Conservation (phyloP, 2,113 vertebrate genomes). For the Urocitellus parryii region DNA sequence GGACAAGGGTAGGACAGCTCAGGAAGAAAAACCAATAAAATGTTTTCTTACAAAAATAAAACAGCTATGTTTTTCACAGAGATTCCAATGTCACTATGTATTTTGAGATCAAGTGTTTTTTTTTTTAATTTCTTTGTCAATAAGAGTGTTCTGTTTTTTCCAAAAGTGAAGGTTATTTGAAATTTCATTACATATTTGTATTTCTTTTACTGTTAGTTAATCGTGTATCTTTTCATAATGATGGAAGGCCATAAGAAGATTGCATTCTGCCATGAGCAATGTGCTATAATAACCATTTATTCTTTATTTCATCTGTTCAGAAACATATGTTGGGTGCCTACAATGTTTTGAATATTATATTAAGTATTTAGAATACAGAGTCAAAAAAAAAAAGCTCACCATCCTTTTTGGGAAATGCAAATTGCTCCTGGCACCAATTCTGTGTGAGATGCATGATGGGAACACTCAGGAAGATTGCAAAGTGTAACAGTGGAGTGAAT, state of each 20-base stretch:
- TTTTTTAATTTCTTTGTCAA: background rate
- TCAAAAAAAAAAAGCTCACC: background rate
- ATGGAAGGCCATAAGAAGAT: background rate
- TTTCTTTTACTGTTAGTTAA: background rate
- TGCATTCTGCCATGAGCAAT: background rate
- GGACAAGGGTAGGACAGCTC: background rate
- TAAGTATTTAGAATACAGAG: background rate
- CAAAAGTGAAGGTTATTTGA: background rate
- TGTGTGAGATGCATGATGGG: background rate
- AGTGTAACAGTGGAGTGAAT: background rate
- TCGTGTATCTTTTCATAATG: background rate
- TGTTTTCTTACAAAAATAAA: background rate
- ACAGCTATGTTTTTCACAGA: background rate
- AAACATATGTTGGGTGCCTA: background rate
- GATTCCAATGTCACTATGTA: background rate
- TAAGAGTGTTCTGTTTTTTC: background rate
- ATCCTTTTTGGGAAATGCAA: background rate
- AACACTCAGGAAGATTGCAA: background rate
- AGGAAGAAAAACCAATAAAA: background rate
- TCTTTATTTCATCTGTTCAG: background rate
- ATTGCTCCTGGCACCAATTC: background rate
- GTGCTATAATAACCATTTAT: background rate
- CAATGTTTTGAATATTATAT: background rate
- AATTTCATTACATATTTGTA: slow-evolving; percentile 13
- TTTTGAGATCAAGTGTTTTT: background rate